These are phyloP conservation scores for Dolichoris vasculosae DNA, from an alignment of 1,140 invertebrate species.

Conservation along the genomic window DNA sequence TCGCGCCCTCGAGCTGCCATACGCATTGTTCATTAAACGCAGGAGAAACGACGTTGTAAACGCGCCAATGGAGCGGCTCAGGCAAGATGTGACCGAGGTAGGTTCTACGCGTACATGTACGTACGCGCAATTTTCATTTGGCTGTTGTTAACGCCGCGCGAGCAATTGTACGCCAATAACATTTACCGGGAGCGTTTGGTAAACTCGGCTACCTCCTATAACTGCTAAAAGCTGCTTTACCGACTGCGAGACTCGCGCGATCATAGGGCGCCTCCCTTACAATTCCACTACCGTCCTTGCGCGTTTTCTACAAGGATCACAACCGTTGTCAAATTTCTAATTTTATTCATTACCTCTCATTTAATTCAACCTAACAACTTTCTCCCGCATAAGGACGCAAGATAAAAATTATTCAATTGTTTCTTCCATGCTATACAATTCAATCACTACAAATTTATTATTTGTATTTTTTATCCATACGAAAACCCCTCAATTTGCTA, in stretches of 20 bases:
- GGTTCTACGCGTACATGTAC: neutral
- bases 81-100: slow-evolving; percentile 53
- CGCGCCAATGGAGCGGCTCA: slow-evolving; percentile 49
- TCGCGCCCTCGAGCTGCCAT: too few species aligned
- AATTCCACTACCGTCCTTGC: slow-evolving; percentile 1
- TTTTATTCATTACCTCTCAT: too few species aligned
- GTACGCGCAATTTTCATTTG: slow-evolving; percentile 69
- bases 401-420: too few species aligned
- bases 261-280: slow-evolving; percentile 4
- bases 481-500: too few species aligned
- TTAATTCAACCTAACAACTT: too few species aligned
- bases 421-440: too few species aligned
- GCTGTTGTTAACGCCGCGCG: slow-evolving; percentile 62
- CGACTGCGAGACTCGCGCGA: too few species aligned
- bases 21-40: slow-evolving; percentile 63
- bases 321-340: too few species aligned
- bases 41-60: slow-evolving; percentile 65
- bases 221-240: slow-evolving; percentile 65
- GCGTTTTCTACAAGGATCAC: neutral
- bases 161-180: slow-evolving; percentile 62
- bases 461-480: too few species aligned
- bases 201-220: slow-evolving; percentile 62
- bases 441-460: too few species aligned
- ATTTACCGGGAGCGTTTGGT: slow-evolving; percentile 62
- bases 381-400: too few species aligned